Conservation (phyloP, 2,797 vertebrate species). For the Chelon labrosus region DNA sequence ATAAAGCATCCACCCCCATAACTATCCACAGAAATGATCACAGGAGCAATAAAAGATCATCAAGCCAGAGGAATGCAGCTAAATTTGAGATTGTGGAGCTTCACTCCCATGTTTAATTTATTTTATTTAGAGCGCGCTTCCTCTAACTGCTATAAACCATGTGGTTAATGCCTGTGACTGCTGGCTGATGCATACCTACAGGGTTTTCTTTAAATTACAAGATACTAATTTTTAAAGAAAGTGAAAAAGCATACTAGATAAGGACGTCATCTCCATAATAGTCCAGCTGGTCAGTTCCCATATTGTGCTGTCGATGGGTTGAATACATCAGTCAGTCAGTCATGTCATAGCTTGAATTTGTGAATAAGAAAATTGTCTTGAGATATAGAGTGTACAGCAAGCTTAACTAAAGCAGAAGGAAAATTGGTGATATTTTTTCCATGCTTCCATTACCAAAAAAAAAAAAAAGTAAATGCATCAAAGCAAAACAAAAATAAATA, state of each 20-base stretch:
- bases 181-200: conserved; percentile 15
- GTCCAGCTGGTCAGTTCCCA: conserved; percentile 68
- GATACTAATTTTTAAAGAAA: conserved; percentile 3
- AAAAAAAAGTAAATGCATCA: neutral
- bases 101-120: conserved; percentile 21
- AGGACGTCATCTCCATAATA: conserved; percentile 69
- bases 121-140: conserved; percentile 3
- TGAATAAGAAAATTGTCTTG: conserved; percentile 23
- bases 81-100: conserved; percentile 15
- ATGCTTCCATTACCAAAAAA: neutral
- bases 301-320: conserved; percentile 44
- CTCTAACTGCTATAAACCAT: conserved; percentile 16
- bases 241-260: conserved; percentile 67
- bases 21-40: conserved; percentile 12
- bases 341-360: conserved; percentile 50
- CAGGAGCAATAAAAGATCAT: conserved; percentile 24
- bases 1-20: neutral
- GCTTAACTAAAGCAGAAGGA: conserved; percentile 2
- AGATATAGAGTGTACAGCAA: neutral
- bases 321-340: conserved; percentile 70
- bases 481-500: neutral
- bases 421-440: neutral
- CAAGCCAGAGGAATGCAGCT: conserved; percentile 7
- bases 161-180: neutral
- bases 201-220: neutral